Conservation (phyloP, 1,140 invertebrate species). For the Coelopa frigida region DNA sequence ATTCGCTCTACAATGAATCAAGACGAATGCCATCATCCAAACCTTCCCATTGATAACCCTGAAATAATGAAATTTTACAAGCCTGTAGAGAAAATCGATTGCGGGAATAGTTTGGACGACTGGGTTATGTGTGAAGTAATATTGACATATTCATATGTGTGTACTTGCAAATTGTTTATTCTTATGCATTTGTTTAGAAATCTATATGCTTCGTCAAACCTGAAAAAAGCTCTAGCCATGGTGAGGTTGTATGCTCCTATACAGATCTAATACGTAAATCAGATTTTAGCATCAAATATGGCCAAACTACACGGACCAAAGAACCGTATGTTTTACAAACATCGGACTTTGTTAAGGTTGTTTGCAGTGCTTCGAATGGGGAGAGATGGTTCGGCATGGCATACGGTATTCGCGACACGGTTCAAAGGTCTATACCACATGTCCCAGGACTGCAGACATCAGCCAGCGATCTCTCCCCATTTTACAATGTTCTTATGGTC, state of each 20-base stretch:
- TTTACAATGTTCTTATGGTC: constrained; percentile 73
- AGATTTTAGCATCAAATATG: constrained; percentile 50
- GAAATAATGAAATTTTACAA: constrained; percentile 63
- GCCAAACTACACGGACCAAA: constrained; percentile 47
- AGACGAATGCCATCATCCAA: constrained; percentile 55
- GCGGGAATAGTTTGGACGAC: constrained; percentile 48
- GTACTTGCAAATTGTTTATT: background rate
- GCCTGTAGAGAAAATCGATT: constrained; percentile 52
- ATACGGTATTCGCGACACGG: constrained; percentile 30
- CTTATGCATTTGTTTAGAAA: constrained; percentile 26
- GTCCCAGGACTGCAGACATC: constrained; percentile 16
- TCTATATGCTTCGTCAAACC: constrained; percentile 51
- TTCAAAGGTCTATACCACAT: constrained; percentile 18
- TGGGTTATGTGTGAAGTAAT: constrained; percentile 52
- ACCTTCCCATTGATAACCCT: constrained; percentile 56
- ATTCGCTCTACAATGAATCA: constrained; percentile 41
- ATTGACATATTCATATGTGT: background rate
- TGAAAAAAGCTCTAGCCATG: constrained; percentile 46
- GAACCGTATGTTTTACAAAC: constrained; percentile 53
- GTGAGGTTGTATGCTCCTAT: constrained; percentile 50
- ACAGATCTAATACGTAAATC: constrained; percentile 56
- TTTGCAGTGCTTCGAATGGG: constrained; percentile 49
- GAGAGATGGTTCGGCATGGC: constrained; percentile 44
- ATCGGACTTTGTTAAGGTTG: constrained; percentile 60
- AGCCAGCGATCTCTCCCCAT: constrained; percentile 11